These are phyloP conservation scores for Heterodera schachtii DNA, from an alignment of 1,140 invertebrate species.

Conservation along the genomic window DNA sequence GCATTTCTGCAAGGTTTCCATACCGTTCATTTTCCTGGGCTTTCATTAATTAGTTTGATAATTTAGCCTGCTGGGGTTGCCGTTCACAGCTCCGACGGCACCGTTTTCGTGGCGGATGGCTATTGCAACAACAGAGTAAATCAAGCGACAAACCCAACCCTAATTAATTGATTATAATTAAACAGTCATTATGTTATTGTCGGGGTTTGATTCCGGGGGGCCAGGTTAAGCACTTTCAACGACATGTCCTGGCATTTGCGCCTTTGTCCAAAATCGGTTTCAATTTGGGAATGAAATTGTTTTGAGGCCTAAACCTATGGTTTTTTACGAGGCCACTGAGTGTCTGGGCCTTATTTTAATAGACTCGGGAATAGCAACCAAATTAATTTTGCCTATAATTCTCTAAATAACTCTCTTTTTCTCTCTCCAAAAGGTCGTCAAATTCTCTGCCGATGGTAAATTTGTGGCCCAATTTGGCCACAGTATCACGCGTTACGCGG, in stretches of 20 bases:
- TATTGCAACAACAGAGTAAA: conserved; percentile 80
- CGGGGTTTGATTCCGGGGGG: background rate
- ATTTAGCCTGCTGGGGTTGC: conserved; percentile 80
- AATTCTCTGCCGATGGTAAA: conserved; percentile 76
- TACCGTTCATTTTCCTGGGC: background rate
- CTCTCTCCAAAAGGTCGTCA: conserved; percentile 74
- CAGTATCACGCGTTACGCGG: conserved; percentile 13
- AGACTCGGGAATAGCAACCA: too few relatives aligned
- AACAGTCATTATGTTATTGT: background rate
- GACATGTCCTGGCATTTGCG: too few relatives aligned
- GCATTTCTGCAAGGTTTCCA: conserved; percentile 83
- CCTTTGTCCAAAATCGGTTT: too few relatives aligned
- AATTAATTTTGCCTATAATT: background rate
- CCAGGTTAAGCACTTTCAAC: too few relatives aligned
- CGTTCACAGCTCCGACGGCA: conserved; percentile 75
- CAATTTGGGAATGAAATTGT: too few relatives aligned
- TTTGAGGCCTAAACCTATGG: background rate
- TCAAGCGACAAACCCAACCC: background rate
- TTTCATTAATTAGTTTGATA: conserved; percentile 9
- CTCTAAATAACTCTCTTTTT: background rate
- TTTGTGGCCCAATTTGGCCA: conserved; percentile 54
- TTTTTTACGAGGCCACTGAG: background rate
- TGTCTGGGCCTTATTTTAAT: too few relatives aligned
- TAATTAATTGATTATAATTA: background rate
- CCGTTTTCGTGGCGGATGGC: conserved; percentile 87